Evolutionary conservation across 2,888 invertebrate genomes (phyloP), one percentile per base, ranked within the genome.

Genomic region (Epistrophella euchroma): DNA sequence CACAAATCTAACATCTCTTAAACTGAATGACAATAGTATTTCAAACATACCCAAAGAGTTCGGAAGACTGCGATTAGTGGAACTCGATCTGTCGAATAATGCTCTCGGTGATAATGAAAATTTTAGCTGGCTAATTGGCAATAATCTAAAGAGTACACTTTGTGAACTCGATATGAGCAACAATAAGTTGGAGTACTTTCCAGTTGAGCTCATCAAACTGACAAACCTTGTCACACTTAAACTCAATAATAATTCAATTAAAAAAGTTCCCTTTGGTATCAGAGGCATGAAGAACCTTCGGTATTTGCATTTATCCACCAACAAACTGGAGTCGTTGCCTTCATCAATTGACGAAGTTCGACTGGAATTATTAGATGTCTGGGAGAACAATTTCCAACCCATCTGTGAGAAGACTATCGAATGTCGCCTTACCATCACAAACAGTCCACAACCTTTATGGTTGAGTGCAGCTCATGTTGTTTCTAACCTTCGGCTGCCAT

Each of bases 1-100:
- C 0, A 94, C 93, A 64, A 95, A 95, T 88, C 93, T 97, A 10
- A 94, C 94, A 79, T 88, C 94, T 55, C 92, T 97, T 62, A 95
- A 97, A 93, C 91, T 97, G 78, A 95, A 95, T 83, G 93, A 95
- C 78, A 97, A 97, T 93, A 93, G 94, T 84, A 94, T 97, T 66
- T 94, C 94, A 83, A 94, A 93, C 89, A 92, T 97, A 66, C 97
- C 97, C 1, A 92, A 93, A 17, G 96, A 96, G 90, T 91, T 97
- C 88, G 96, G 95, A 88, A 92, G 93, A 1, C 93, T 97, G 89
- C 93, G 94, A 0, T 91, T 97, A 68, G 92, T 92, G 80, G 95
- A 95, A 89, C 90, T 97, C 11, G 93, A 94, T 90, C 89, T 97
- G 25, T 93, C 94, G 0, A 93, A 94, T 77, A 97, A 97, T 92